Evolutionary conservation across 2,113 vertebrate genomes (phyloP).

Genomic region (Bombycilla garrulus): DNA sequence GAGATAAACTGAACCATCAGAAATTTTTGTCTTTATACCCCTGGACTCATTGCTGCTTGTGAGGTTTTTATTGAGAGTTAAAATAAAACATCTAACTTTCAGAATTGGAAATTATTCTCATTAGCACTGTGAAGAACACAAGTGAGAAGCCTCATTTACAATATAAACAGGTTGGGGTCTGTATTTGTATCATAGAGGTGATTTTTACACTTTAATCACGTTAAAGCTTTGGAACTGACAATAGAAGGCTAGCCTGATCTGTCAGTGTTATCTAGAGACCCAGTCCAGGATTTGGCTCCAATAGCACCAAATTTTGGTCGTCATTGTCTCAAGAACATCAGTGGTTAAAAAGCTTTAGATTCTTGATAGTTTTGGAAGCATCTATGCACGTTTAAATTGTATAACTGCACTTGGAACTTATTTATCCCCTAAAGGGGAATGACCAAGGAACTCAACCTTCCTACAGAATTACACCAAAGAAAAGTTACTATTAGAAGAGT

Average conservation of each 20-base stretch:
- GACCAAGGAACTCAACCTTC: not conserved
- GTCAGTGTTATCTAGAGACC: not conserved
- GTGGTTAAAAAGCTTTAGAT: not conserved
- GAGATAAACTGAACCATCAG: conserved; percentile 85
- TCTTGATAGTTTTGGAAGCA: not conserved
- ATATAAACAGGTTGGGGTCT: not conserved
- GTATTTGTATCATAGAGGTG: not conserved
- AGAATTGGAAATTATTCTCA: conserved; percentile 49
- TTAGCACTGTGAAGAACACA: not conserved
- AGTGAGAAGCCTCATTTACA: not conserved
- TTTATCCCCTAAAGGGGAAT: not conserved
- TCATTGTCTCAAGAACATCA: not conserved
- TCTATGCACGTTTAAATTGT: not conserved
- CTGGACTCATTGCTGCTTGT: conserved; percentile 75
- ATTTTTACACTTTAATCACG: not conserved
- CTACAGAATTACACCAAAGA: not conserved
- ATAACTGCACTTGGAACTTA: not conserved
- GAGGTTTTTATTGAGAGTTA: conserved; percentile 87
- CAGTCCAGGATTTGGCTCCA: not conserved
- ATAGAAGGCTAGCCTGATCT: not conserved
- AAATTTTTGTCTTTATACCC: conserved; percentile 82
- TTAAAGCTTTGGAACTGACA: not conserved
- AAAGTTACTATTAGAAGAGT: not conserved
- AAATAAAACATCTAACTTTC: conserved; percentile 87
- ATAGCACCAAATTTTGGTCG: not conserved